Conservation (phyloP, 2,888 invertebrate genomes). For the Meiosimyza platycephala region DNA sequence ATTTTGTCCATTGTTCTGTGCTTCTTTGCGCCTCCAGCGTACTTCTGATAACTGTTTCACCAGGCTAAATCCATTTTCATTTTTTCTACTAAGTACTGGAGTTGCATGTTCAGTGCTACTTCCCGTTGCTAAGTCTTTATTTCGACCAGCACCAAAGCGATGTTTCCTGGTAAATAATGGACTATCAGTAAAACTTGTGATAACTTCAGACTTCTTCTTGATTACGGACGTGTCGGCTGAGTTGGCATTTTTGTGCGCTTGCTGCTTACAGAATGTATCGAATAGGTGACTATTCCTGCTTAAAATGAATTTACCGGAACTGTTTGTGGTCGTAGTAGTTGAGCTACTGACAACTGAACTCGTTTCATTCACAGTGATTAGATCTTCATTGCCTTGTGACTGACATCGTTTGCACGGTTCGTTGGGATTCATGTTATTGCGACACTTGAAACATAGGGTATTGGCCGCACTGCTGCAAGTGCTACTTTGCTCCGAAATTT, state of each 20-base stretch:
- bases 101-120: slow-evolving; percentile 58
- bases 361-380: slow-evolving; percentile 46
- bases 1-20: slow-evolving; percentile 45
- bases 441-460: slow-evolving; percentile 58
- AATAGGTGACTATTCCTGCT: slow-evolving; percentile 34
- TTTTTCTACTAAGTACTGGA: slow-evolving; percentile 61
- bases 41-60: slow-evolving; percentile 66
- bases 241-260: slow-evolving; percentile 26
- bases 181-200: slow-evolving; percentile 67
- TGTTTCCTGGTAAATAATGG: slow-evolving; percentile 67
- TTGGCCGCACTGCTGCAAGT: slow-evolving; percentile 56
- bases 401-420: slow-evolving; percentile 61
- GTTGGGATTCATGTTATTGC: slow-evolving; percentile 55
- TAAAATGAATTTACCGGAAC: slow-evolving; percentile 27
- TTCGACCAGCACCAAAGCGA: slow-evolving; percentile 62
- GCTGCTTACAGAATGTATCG: slow-evolving; percentile 38
- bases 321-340: background rate
- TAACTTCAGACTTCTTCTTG: slow-evolving; percentile 66
- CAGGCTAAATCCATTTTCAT: slow-evolving; percentile 64
- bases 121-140: slow-evolving; percentile 51
- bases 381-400: slow-evolving; percentile 35
- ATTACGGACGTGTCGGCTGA: slow-evolving; percentile 39
- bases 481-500: slow-evolving; percentile 60
- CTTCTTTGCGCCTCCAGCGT: slow-evolving; percentile 63
- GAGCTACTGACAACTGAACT: slow-evolving; percentile 29